Evolutionary conservation across 2,113 vertebrate species (phyloP), one percentile per base, ranked within the genome.

Genomic region (Triplophysa rosa): DNA sequence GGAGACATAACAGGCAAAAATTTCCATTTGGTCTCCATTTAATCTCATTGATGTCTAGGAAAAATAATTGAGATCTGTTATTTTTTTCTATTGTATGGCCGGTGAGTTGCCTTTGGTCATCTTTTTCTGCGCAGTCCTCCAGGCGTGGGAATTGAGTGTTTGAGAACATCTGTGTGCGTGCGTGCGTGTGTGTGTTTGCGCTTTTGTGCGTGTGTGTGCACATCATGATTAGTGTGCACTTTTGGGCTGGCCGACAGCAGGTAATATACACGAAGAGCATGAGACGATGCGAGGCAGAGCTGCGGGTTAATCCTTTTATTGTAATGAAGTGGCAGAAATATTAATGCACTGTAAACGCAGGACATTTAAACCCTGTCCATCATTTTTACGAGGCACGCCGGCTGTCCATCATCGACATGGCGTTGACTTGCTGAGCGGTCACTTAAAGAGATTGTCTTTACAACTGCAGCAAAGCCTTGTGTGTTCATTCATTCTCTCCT

Each of bases 271-370:
- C 80, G 79, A 79, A 85, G 67, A 80, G 84, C 72, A 82, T 83
- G 87, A 87, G 85, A 87, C 85, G 80, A 82, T 84, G 84, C 81
- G 88, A 82, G 70, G 67, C 84, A 80, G 67, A 56, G 61, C 40
- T 67, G 82, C 86, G 89, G 90, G 90, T 92, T 91, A 91, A 92
- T 91, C 89, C 90, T 91, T 91, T 92, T 90, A 92, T 91, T 91
- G 88, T 92, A 91, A 93, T 91, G 88, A 93, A 91, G 88, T 87
- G 88, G 87, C 71, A 84, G 77, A 67, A 83, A 80, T 79, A 84
- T 84, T 87, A 83, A 91, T 89, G 86, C 80, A 88, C 83, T 86
- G 83, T 84, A 77, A 85, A 89, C 87, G 81, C 78, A 71, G 82
- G 85, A 85, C 17, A 63, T 87, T 90, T 89, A 89, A 90, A 84